phyloP scores from a whole-genome alignment of 2,113 vertebrate species.

The Ptychochromis oligacanthus region DNA sequence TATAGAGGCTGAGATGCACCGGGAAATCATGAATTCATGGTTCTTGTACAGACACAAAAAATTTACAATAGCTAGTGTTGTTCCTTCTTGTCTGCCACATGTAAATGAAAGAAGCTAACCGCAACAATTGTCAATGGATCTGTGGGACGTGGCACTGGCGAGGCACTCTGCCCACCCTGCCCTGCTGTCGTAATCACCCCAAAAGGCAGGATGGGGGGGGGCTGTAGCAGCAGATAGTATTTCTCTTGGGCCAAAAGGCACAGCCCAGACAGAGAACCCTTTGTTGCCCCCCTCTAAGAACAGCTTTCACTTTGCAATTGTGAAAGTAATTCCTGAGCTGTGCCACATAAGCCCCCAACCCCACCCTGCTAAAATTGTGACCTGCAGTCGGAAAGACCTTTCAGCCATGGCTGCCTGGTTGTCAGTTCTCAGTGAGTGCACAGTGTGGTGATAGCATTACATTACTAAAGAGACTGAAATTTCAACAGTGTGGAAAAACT shows the following conservation, averaged over 20 bases:
- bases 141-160: slow-evolving; percentile 39
- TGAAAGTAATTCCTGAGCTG: slow-evolving; percentile 70
- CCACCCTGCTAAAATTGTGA: slow-evolving; percentile 51
- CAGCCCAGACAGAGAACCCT: slow-evolving; percentile 76
- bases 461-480: slow-evolving; percentile 23
- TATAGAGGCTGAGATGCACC: background rate
- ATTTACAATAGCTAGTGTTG: background rate
- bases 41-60: background rate
- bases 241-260: slow-evolving; percentile 76
- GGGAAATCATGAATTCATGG: background rate
- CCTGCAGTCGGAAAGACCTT: slow-evolving; percentile 64
- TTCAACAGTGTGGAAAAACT: slow-evolving; percentile 17
- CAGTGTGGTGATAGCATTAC: slow-evolving; percentile 30
- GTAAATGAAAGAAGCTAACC: slow-evolving; percentile 31
- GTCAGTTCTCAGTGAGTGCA: slow-evolving; percentile 34
- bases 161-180: slow-evolving; percentile 47
- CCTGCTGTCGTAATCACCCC: slow-evolving; percentile 71
- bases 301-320: slow-evolving; percentile 74
- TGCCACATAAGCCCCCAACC: slow-evolving; percentile 20
- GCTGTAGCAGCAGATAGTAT: slow-evolving; percentile 75
- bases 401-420: slow-evolving; percentile 31
- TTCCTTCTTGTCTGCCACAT: background rate
- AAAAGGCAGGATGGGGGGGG: slow-evolving; percentile 52
- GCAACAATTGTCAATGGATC: slow-evolving; percentile 51
- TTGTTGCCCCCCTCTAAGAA: slow-evolving; percentile 76